Percentiles rank a stretch among this genome's conserved stretches.
Conservation (phyloP, 2,888 invertebrate genomes). For the Ephialtes manifestator region DNA sequence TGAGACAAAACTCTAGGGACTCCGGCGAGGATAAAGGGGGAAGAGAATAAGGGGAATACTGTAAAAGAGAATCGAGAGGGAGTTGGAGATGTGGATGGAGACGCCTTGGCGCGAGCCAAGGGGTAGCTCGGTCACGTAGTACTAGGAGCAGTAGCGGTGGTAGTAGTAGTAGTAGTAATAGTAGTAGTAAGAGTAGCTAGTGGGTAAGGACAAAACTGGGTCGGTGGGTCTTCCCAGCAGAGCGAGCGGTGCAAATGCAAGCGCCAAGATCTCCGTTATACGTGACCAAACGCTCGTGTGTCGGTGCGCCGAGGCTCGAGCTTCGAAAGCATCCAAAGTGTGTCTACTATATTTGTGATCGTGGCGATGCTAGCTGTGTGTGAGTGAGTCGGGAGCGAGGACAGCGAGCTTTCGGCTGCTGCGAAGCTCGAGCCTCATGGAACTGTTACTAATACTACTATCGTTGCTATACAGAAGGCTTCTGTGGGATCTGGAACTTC, state of each 20-base stretch:
- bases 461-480: neutral
- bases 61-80: conserved; percentile 26
- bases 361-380: neutral
- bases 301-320: neutral
- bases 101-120: conserved; percentile 38
- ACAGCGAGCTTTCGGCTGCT: neutral
- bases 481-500: neutral
- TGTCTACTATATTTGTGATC: neutral
- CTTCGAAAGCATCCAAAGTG: conserved; percentile 10
- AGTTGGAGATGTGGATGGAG: conserved; percentile 19
- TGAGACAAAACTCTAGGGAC: conserved; percentile 40
- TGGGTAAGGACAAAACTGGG: conserved; percentile 62
- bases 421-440: conserved; percentile 1
- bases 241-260: conserved; percentile 52
- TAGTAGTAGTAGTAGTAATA: conserved; percentile 29
- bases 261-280: conserved; percentile 47
- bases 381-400: neutral
- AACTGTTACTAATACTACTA: neutral
- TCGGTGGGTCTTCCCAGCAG: conserved; percentile 55
- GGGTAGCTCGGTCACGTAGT: conserved; percentile 45
- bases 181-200: conserved; percentile 30
- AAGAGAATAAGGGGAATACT: conserved; percentile 19
- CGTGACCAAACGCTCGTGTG: conserved; percentile 6
- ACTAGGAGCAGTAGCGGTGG: conserved; percentile 30
- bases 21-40: neutral